Evolutionary conservation across 2,113 vertebrate genomes (phyloP).

Genomic region (Aldabrachelys gigantea): DNA sequence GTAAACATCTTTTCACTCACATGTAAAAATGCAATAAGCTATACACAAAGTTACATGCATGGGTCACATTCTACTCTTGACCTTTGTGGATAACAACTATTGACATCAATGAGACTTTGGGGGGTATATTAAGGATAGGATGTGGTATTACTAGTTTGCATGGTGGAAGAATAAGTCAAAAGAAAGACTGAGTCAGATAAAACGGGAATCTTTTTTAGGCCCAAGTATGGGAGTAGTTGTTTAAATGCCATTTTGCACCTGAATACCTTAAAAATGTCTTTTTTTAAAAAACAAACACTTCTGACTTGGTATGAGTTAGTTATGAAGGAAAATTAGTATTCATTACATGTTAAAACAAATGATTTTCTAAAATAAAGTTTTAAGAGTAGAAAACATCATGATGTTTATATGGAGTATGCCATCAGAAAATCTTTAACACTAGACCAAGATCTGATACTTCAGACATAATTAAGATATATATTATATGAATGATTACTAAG

Average conservation of each 20-base stretch:
- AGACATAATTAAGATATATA: too few species aligned
- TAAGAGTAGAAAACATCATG: not conserved
- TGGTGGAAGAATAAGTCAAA: slow-evolving; percentile 3
- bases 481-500: not conserved
- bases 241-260: not conserved
- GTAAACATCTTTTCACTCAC: not conserved
- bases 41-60: rapidly evolving
- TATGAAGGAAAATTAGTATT: not conserved
- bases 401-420: not conserved
- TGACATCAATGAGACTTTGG: not conserved
- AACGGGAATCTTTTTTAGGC: not conserved
- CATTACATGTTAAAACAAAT: not conserved
- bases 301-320: not conserved
- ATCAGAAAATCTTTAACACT: not conserved
- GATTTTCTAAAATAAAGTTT: not conserved
- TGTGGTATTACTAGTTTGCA: not conserved
- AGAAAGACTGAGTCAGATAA: not conserved
- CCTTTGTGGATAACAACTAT: not conserved
- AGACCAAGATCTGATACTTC: not conserved
- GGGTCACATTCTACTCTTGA: not conserved
- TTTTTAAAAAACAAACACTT: not conserved
- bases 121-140: not conserved
- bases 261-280: not conserved
- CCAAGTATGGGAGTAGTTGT: not conserved
- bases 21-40: not conserved